phyloP scores from a whole-genome alignment of 2,113 vertebrate species.

The Panthera tigris region DNA sequence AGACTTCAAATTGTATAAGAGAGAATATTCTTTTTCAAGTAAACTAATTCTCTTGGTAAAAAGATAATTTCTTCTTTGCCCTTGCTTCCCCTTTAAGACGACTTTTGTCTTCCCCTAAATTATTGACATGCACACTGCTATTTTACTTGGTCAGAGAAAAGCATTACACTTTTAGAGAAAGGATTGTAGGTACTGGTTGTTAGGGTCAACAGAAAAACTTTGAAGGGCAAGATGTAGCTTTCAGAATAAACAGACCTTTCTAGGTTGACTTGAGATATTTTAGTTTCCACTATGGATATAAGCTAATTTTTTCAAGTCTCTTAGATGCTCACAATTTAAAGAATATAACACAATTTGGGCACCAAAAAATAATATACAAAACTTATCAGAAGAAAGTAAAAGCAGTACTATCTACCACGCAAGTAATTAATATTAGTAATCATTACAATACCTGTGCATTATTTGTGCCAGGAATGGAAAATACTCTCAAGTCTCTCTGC shows the following conservation, averaged over 20 bases:
- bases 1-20: conserved; percentile 51
- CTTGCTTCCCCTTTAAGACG: conserved; percentile 33
- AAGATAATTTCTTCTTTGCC: conserved; percentile 57
- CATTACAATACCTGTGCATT: background rate
- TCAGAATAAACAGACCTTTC: background rate
- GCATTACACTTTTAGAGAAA: background rate
- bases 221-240: background rate
- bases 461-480: background rate
- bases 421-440: conserved; percentile 31
- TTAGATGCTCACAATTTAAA: background rate
- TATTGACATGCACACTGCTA: background rate
- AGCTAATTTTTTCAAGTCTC: background rate
- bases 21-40: conserved; percentile 51
- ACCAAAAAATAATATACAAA: background rate
- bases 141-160: background rate
- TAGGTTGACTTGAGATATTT: background rate
- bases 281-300: background rate
- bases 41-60: conserved; percentile 38
- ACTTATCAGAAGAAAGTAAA: background rate
- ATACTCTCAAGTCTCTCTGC: background rate
- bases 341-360: background rate
- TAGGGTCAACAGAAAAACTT: background rate
- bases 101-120: conserved; percentile 22
- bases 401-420: background rate
- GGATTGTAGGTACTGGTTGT: background rate